phyloP scores from a whole-genome alignment of 2,797 vertebrate genomes.

The Eremophila alpestris region DNA sequence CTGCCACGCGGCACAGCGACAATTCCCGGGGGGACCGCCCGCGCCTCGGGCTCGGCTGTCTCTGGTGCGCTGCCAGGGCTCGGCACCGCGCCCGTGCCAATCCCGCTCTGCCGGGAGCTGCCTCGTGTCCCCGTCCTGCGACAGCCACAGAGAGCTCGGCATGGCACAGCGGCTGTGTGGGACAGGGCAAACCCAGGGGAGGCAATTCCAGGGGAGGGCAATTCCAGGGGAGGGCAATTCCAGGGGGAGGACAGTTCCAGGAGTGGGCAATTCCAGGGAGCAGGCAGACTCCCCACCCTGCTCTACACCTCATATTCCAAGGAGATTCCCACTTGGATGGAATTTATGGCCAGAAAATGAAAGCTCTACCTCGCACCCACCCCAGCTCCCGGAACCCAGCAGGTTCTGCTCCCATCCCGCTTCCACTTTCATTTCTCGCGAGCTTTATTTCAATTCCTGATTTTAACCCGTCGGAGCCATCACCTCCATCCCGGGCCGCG shows the following conservation, averaged over 20 bases:
- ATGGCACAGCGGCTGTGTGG: fast-evolving
- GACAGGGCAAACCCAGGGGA: too few species aligned
- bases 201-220: not conserved
- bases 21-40: not conserved
- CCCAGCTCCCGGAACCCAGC: not conserved
- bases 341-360: not conserved
- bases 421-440: not conserved
- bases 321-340: fast-evolving
- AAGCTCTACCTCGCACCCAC: not conserved
- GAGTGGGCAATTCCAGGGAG: not conserved
- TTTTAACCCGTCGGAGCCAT: not conserved
- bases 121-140: fast-evolving
- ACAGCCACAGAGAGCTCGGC: not conserved
- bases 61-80: fast-evolving
- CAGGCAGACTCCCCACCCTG: not conserved
- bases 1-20: not conserved
- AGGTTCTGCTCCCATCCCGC: not conserved
- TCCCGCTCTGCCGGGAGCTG: fast-evolving
- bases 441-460: not conserved
- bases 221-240: not conserved
- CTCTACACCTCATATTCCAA: not conserved
- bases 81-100: fast-evolving
- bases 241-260: not conserved
- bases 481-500: fast-evolving
- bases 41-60: not conserved